phyloP scores from a whole-genome alignment of 2,113 vertebrate genomes.

The Chamaetylas fuelleborni region DNA sequence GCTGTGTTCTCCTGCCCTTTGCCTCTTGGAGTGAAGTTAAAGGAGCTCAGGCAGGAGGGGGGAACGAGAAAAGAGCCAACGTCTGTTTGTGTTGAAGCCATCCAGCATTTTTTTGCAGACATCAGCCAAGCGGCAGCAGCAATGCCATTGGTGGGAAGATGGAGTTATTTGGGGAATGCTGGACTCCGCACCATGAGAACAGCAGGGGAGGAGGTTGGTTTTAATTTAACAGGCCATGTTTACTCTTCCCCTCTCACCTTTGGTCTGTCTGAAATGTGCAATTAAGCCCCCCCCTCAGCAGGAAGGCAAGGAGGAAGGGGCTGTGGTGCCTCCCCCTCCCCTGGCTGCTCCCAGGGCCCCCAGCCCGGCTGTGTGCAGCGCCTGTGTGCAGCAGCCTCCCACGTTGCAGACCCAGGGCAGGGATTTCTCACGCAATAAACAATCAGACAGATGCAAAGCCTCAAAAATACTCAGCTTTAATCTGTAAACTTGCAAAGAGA shows the following conservation, averaged over 20 bases:
- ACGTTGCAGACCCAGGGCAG: not conserved
- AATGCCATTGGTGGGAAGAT: constrained; percentile 65
- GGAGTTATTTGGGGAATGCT: constrained; percentile 69
- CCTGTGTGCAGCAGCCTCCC: not conserved
- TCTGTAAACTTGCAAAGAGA: constrained; percentile 26
- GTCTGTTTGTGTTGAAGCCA: constrained; percentile 25
- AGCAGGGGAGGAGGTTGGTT: constrained; percentile 66
- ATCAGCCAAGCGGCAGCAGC: constrained; percentile 38
- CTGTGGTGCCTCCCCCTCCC: not conserved
- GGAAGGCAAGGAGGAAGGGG: not conserved
- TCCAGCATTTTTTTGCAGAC: constrained; percentile 54
- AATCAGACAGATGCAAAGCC: not conserved
- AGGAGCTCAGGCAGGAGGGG: not conserved
- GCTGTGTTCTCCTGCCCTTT: not conserved
- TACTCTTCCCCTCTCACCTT: constrained; percentile 64
- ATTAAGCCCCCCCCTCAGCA: not conserved
- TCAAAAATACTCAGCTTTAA: constrained; percentile 47
- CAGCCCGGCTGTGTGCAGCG: accelerated
- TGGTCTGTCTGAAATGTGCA: constrained; percentile 47
- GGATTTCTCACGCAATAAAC: not conserved
- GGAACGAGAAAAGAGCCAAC: not conserved
- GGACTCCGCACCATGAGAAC: constrained; percentile 61
- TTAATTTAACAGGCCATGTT: constrained; percentile 66
- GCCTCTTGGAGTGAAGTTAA: not conserved
- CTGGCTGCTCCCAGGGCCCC: not conserved